Base-by-base conservation (phyloP, 2,888 invertebrate genomes). In the Leptopilina drosophilae region DNA sequence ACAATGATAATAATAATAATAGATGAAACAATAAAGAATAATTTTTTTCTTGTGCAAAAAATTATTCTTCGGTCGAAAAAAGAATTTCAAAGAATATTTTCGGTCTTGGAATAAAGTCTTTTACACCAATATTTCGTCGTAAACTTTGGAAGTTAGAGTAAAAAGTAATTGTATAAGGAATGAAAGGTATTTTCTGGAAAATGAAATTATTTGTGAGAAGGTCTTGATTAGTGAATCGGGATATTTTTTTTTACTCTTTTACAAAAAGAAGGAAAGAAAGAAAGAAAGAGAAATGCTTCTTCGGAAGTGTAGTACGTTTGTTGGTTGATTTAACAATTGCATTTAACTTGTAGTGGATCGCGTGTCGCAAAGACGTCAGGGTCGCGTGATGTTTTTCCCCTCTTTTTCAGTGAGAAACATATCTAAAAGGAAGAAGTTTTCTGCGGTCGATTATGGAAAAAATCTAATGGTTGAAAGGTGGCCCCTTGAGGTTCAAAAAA, bases 401-500 rank as follows among this genome's bases (percentile, higher is more conserved):
- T 3, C 11, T 49, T 49, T 49, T 49, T 9, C 4, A 11, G 15
- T 9, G 15, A 73, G 33, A 56, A 73, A 56, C n/a, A 53, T 49
- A 49, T 73, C 53, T 84, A 82, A 82, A 83, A 78, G 84, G 84
- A 84, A 84, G 85, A 80, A 82, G 86, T 86, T 86, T 42, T 87
- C 84, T 85, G 82, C 83, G 84, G 83, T 86, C 86, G 86, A 87
- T 87, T 80, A 81, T 83, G 82, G 85, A 82, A 82, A 85, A 87
- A 73, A 87, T 84, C 65, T 78, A 78, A 80, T 80, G 26, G 69
- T 66, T 46, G 66, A 66, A 15, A 42, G 80, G 81, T 79, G 82
- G 82, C 80, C 83, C 83, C 79, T 80, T 80, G 75, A 62, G 75
- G 65, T 76, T 62, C 15, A 42, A 83, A 77, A 78, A 73, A 82